Evolutionary conservation across 2,888 invertebrate species (phyloP).

Genomic region (Listrodromus nycthemerus): DNA sequence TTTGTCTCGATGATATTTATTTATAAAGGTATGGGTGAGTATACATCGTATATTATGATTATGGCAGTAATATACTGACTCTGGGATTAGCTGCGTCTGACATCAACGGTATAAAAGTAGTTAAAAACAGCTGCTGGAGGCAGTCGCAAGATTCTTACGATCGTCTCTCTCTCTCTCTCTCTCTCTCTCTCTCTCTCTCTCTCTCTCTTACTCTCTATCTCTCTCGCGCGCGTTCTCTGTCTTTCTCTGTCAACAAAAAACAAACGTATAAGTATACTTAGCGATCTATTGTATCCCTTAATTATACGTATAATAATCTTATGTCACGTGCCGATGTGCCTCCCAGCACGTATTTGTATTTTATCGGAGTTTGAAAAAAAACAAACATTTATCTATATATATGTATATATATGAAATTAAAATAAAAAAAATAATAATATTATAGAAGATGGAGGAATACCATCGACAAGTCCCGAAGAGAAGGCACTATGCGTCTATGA

Average conservation of each 20-base stretch:
- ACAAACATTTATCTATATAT: too few species aligned
- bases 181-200: not conserved
- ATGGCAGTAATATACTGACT: constrained; percentile 82
- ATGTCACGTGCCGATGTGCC: constrained; percentile 67
- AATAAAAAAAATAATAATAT: constrained; percentile 44
- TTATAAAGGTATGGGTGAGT: constrained; percentile 82
- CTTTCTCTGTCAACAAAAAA: constrained; percentile 69
- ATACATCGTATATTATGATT: constrained; percentile 81
- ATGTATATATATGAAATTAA: constrained; percentile 43
- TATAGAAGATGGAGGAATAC: constrained; percentile 59
- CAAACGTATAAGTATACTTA: constrained; percentile 62
- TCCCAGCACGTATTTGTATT: constrained; percentile 55
- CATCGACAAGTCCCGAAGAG: constrained; percentile 76
- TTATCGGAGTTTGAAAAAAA: constrained; percentile 44
- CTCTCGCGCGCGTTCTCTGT: constrained; percentile 7
- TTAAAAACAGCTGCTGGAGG: constrained; percentile 79
- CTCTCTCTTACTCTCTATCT: too few species aligned
- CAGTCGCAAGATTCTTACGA: constrained; percentile 72
- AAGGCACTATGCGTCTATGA: constrained; percentile 78
- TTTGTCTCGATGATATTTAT: constrained; percentile 74
- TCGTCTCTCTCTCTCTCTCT: constrained; percentile 61
- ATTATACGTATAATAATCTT: constrained; percentile 47
- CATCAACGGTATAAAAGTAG: constrained; percentile 82
- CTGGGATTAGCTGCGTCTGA: constrained; percentile 79
- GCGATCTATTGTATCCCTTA: constrained; percentile 52